A percentile compares a stretch with the other conserved stretches of the same genome.
These are phyloP conservation scores for Limnephilus rhombicus DNA, from an alignment of 2,888 invertebrate species.

Conservation along the genomic window DNA sequence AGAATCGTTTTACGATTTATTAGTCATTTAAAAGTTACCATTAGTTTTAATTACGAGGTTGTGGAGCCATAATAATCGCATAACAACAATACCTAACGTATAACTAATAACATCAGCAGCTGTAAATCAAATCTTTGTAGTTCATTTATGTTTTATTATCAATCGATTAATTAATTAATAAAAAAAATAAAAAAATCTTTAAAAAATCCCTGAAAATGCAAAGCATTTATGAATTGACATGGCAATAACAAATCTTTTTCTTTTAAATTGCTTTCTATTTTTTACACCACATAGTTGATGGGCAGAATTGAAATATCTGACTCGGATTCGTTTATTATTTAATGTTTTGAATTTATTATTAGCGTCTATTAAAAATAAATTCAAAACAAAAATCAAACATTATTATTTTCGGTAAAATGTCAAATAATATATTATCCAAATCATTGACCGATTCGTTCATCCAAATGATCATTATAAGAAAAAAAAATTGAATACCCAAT, in stretches of 20 bases:
- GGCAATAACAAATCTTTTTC: background rate
- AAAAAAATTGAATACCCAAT: too few relatives aligned
- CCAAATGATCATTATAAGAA: background rate
- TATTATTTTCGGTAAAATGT: background rate
- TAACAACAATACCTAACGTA: background rate
- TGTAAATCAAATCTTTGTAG: background rate
- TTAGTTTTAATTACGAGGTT: slow-evolving; percentile 35
- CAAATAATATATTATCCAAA: background rate
- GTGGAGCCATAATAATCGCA: slow-evolving; percentile 23
- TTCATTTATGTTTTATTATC: background rate
- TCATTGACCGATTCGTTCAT: background rate
- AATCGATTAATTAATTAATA: background rate
- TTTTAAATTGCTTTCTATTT: background rate
- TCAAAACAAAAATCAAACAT: background rate
- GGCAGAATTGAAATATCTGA: background rate
- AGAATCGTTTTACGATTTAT: slow-evolving; percentile 9
- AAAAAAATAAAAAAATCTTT: background rate
- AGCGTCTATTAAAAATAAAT: too few relatives aligned
- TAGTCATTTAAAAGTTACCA: slow-evolving; percentile 46
- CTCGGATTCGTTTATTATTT: background rate
- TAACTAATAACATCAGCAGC: background rate
- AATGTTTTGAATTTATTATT: background rate
- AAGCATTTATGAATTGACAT: background rate
- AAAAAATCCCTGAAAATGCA: background rate
- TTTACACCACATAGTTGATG: background rate